These are phyloP conservation scores for Chauna torquata DNA, from an alignment of 2,113 vertebrate genomes.

Conservation along the genomic window DNA sequence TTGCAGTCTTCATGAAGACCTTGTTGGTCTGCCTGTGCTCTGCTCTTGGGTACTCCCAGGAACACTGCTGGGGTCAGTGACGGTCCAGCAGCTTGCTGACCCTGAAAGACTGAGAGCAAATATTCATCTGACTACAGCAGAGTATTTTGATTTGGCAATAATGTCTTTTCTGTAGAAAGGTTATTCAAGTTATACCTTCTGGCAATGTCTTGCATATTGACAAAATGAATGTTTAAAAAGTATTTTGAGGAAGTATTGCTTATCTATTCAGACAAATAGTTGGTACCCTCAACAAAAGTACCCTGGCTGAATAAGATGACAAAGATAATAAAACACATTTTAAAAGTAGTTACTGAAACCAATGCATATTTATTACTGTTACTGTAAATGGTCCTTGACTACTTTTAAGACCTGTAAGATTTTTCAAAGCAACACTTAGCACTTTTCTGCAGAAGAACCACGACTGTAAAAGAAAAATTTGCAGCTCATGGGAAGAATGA, in stretches of 20 bases:
- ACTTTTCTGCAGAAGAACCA: background rate
- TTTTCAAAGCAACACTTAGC: background rate
- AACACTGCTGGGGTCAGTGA: accelerated
- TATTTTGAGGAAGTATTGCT: background rate
- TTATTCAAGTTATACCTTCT: background rate
- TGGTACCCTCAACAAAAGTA: background rate
- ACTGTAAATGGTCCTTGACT: background rate
- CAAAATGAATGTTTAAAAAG: background rate
- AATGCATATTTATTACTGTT: background rate
- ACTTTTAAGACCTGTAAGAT: background rate
- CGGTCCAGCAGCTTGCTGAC: accelerated
- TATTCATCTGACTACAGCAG: too few species aligned
- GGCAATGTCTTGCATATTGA: background rate
- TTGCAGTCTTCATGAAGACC: background rate
- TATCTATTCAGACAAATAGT: background rate
- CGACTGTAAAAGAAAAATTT: background rate
- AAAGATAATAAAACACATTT: background rate
- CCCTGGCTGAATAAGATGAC: background rate
- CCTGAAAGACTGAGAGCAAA: background rate
- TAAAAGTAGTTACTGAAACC: background rate
- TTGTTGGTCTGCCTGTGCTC: background rate
- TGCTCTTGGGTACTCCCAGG: background rate
- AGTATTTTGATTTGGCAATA: background rate
- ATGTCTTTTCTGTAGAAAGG: background rate
- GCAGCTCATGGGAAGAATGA: background rate